phyloP scores from a whole-genome alignment of 2,113 vertebrate species.

The Sinocyclocheilus rhinocerous region DNA sequence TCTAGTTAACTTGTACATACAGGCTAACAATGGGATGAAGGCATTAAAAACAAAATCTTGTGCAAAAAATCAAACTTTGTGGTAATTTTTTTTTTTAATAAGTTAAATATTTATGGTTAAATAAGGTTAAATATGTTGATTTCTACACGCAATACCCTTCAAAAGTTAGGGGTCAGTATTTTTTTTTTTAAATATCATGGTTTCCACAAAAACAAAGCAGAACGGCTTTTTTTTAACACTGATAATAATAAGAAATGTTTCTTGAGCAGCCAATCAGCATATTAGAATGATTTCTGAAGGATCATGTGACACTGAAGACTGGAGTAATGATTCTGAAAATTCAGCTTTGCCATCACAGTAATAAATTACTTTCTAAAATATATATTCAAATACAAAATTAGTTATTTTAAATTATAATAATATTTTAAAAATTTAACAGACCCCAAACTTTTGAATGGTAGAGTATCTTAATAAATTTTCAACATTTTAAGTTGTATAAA shows the following conservation, averaged over 20 bases:
- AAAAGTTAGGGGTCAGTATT: background rate
- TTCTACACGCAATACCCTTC: background rate
- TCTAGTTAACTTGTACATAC: background rate
- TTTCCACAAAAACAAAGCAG: too few relatives aligned
- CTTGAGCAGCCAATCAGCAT: too few relatives aligned
- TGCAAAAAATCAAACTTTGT: background rate
- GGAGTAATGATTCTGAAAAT: too few relatives aligned
- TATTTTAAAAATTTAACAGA: background rate
- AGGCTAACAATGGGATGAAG: background rate
- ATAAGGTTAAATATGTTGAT: background rate
- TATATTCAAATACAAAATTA: background rate
- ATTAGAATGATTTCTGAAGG: too few relatives aligned
- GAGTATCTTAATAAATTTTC: background rate
- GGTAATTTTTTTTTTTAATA: too few relatives aligned
- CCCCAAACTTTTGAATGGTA: background rate
- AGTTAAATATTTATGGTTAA: too few relatives aligned
- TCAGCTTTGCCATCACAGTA: too few relatives aligned
- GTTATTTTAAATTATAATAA: background rate
- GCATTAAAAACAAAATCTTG: background rate
- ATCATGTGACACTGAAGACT: too few relatives aligned
- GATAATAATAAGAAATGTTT: too few relatives aligned
- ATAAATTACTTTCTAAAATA: background rate
- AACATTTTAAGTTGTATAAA: background rate
- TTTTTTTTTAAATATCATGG: too few relatives aligned
- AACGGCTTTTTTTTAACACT: too few relatives aligned